A percentile compares a stretch with the other conserved stretches of the same genome.
These are phyloP conservation scores for Crenuchus spilurus DNA, from an alignment of 2,797 vertebrate genomes.

Conservation along the genomic window DNA sequence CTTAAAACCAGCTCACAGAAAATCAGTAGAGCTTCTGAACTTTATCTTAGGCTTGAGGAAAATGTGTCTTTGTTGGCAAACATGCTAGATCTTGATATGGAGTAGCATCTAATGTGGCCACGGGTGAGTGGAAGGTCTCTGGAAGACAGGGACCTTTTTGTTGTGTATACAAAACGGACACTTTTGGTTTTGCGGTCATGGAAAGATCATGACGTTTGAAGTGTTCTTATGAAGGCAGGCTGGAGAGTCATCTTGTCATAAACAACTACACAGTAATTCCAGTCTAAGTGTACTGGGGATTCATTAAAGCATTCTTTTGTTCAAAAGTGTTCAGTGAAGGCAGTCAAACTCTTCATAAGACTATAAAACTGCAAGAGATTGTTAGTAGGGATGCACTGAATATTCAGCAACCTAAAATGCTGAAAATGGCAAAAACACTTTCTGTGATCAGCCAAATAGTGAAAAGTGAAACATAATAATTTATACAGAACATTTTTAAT, in stretches of 20 bases:
- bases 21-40: not conserved
- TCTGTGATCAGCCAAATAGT: no score
- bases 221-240: constrained; percentile 23
- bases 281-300: not conserved
- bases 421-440: no score
- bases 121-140: constrained; percentile 28
- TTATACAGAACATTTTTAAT: no score
- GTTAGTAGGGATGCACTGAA: no score
- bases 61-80: constrained; percentile 35
- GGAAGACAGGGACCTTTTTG: constrained; percentile 15
- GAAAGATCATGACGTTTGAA: constrained; percentile 48
- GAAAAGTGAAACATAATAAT: no score
- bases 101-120: not conserved
- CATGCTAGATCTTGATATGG: constrained; percentile 17
- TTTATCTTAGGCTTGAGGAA: not conserved
- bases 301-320: not conserved
- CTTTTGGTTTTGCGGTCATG: constrained; percentile 46
- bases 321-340: no score
- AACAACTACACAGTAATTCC: not conserved
- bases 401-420: no score
- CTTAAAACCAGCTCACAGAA: not conserved
- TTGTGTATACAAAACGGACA: constrained; percentile 51
- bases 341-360: no score
- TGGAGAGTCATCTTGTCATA: constrained; percentile 19
- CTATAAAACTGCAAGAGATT: no score